Evolutionary conservation across 2,888 invertebrate genomes (phyloP), one percentile per base, ranked within the genome.

Genomic region (Polyommatus iphigenia): DNA sequence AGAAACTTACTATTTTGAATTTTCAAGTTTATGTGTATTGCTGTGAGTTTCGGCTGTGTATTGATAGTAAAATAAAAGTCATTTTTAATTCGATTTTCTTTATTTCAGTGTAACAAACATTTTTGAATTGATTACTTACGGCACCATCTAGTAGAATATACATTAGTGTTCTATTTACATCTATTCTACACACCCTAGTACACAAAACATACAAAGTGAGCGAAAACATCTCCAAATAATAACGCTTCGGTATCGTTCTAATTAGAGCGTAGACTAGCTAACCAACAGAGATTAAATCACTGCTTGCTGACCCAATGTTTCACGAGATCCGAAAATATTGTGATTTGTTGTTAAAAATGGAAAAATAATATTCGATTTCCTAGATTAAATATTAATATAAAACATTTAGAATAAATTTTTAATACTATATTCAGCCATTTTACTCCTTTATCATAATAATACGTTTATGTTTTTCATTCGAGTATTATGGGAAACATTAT

Each of bases 91-190:
- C 79, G 79, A 80, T 81, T 82, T 83, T 78, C 87, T 93, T 92
- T 93, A 93, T 93, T 93, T 92, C 92, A 84, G 92, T 93, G 92
- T 94, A 93, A 93, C 93, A 93, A 94, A 93, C 91, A 91, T 92
- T 92, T 88, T 88, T 87, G 86, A 89, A 87, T 90, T 86, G 85
- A 88, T 89, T 91, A 78, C 79, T 86, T 86, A 88, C 85, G 87
- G 88, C 73, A 90, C 87, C 86, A 83, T 85, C 86, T 87, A 84
- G 82, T 85, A 83, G 83, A 83, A 80, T 87, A 87, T 79, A 79
- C 79, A 79, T 81, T 81, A 83, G 82, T 83, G 82, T 85, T 85
- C 85, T 87, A 87, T 87, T 84, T 89, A 87, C 86, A 87, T 85
- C 83, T 84, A 83, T 59, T 81, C 78, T 76, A 78, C 80, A 72